Evolutionary conservation across 2,888 invertebrate genomes (phyloP).

Genomic region (Drosophila anomelani): DNA sequence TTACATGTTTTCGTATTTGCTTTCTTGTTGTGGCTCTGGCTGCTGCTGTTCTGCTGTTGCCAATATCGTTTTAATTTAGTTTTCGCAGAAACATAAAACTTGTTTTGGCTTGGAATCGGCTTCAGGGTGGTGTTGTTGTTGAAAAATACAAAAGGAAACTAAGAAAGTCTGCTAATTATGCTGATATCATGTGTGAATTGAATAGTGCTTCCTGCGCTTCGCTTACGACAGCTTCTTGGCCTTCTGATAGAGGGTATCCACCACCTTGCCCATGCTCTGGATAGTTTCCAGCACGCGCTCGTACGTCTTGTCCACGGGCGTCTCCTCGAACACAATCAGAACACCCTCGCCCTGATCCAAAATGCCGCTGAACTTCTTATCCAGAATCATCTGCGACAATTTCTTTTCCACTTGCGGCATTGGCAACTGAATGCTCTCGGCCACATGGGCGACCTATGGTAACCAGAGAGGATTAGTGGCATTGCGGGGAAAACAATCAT

Average conservation of each 20-base stretch:
- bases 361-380: slow-evolving; percentile 98
- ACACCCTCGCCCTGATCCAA: slow-evolving; percentile 99
- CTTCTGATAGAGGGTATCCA: slow-evolving; percentile 99
- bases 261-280: slow-evolving; percentile 99
- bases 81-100: slow-evolving; percentile 40
- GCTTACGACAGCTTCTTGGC: slow-evolving; percentile 97
- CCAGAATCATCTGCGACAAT: slow-evolving; percentile 99
- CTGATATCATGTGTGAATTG: slow-evolving; percentile 46
- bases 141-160: slow-evolving; percentile 41
- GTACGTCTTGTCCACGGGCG: slow-evolving; percentile 97
- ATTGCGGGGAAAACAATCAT: background rate
- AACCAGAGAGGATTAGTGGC: slow-evolving; percentile 4
- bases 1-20: slow-evolving; percentile 10
- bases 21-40: slow-evolving; percentile 7
- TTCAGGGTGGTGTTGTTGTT: slow-evolving; percentile 7
- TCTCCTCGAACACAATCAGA: slow-evolving; percentile 98
- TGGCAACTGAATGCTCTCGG: slow-evolving; percentile 94
- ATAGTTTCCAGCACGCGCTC: slow-evolving; percentile 98
- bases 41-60: slow-evolving; percentile 47
- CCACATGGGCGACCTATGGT: slow-evolving; percentile 91
- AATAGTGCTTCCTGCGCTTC: slow-evolving; percentile 15
- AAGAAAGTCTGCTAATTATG: slow-evolving; percentile 47
- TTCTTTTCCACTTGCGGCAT: slow-evolving; percentile 98
- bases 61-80: slow-evolving; percentile 53
- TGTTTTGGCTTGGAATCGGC: slow-evolving; percentile 33